Base-by-base conservation (phyloP, 2,797 vertebrate genomes). In the Schizopygopsis malacanthus region DNA sequence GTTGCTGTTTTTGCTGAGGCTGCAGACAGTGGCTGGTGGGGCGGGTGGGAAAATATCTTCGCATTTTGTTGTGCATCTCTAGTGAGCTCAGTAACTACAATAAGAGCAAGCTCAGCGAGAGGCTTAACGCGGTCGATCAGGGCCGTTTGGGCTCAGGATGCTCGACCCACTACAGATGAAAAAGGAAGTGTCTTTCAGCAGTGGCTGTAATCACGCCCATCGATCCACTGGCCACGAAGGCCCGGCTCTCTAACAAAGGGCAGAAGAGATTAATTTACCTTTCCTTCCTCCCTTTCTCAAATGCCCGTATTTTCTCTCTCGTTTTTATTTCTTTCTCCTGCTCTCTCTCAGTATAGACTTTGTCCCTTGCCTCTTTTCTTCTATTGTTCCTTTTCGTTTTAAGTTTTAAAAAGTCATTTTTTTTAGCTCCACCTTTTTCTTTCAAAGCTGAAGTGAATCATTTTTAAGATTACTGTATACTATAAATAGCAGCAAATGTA, bases 231-330 rank as follows among this genome's bases (percentile, higher is more conserved):
- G 90, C 28, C 85, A 65, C 54, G 78, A 89, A 65, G n/a, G 86
- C 82, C 88, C n/a, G 3, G 78, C 89, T 67, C 11, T 86, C 71
- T 85, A 88, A 89, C 86, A 88, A 90, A 88, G 73, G 89, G 88
- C 52, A 56, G 82, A 89, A 88, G 84, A 89, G 88, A 93, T 92
- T 92, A 81, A 91, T 93, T 92, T 85, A 90, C 89, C 86, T 92
- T 16, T 0, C 67, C 52, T 85, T 52, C 69, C 70, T 63, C 54
- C 54, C 28, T 63, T 73, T 63, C 65, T 69, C 37, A 85, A 85
- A 85, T 37, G 83, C 76, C 41, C 69, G 73, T 78, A 69, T 85
- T 86, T 87, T 82, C 86, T 85, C 81, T 71, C 81, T 79, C 61
- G n/a, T 85, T 61, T 90, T 87, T 78, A 67, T 81, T 73, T 87